Conservation (phyloP, 92 coral and sea anemone species). For the Heteractis magnifica region DNA sequence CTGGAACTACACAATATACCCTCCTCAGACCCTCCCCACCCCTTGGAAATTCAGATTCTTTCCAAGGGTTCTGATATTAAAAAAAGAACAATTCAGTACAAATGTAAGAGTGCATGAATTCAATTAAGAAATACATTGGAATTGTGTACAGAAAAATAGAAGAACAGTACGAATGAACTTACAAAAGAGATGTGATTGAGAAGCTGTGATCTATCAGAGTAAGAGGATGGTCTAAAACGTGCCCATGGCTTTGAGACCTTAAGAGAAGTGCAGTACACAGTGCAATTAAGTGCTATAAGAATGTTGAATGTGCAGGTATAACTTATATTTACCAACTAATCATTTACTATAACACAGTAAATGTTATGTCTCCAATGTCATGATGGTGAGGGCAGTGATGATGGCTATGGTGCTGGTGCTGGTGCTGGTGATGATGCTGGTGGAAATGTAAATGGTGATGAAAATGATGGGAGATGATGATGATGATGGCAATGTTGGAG, state of each 20-base stretch:
- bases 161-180: slow-evolving; percentile 1
- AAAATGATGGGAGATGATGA: neutral
- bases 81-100: neutral
- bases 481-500: neutral
- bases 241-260: slow-evolving; percentile 22
- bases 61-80: neutral
- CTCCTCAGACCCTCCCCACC: no score
- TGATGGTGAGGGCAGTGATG: neutral
- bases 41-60: no score
- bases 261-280: slow-evolving; percentile 21
- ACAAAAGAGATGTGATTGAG: slow-evolving; percentile 6
- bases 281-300: neutral
- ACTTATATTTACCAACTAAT: neutral
- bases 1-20: no score
- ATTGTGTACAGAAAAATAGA: neutral
- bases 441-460: neutral
- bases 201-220: slow-evolving; percentile 5
- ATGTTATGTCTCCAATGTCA: no score
- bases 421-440: neutral
- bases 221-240: slow-evolving; percentile 8
- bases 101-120: neutral
- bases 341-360: neutral
- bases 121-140: neutral
- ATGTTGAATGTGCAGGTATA: neutral
- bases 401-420: neutral